Evolutionary conservation across 2,113 vertebrate species (phyloP).

Genomic region (Hemibagrus wyckioides): DNA sequence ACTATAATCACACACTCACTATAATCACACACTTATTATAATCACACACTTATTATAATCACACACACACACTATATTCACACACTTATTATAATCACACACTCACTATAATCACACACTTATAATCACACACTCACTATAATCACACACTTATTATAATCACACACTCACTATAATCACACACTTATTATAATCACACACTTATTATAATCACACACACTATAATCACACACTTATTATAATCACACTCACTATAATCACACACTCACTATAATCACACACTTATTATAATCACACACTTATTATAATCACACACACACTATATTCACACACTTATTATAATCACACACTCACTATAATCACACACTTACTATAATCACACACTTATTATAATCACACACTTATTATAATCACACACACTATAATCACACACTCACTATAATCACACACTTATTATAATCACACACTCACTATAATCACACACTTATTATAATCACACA

Average conservation of each 20-base stretch:
- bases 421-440: too few relatives aligned
- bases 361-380: too few relatives aligned
- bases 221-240: too few relatives aligned
- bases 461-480: neutral
- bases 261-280: neutral
- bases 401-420: neutral
- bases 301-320: neutral
- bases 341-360: neutral
- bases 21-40: neutral
- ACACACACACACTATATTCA: neutral
- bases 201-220: neutral
- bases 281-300: too few relatives aligned
- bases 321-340: too few relatives aligned
- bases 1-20: too few relatives aligned
- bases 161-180: neutral
- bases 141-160: too few relatives aligned
- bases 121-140: neutral
- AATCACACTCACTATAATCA: too few relatives aligned
- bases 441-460: too few relatives aligned
- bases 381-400: neutral
- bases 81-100: neutral
- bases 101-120: too few relatives aligned
- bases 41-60: too few relatives aligned
- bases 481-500: neutral
- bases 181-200: too few relatives aligned